A percentile compares a stretch with the other conserved stretches of the same genome.
Conservation (phyloP, 2,113 vertebrate genomes). For the Paedocypris sp. region DNA sequence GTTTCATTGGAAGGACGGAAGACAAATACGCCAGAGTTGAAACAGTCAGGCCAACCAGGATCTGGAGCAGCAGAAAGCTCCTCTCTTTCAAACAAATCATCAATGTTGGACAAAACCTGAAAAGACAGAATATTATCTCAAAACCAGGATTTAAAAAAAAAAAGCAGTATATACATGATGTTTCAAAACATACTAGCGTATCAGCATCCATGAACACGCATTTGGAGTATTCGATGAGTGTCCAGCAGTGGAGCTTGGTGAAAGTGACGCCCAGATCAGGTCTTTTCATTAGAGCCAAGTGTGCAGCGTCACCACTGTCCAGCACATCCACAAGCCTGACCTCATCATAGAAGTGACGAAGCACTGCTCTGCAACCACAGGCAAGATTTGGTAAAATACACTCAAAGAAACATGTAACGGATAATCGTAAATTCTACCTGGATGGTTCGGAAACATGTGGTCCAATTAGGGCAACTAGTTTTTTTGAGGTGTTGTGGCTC, state of each 20-base stretch:
- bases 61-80: conserved; percentile 92
- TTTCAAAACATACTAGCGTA: conserved; percentile 77
- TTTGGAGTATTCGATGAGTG: conserved; percentile 83
- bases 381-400: no score
- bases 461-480: conserved; percentile 70
- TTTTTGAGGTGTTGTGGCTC: conserved; percentile 71
- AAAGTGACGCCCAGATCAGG: conserved; percentile 84
- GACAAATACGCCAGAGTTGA: conserved; percentile 96
- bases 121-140: background rate
- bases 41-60: conserved; percentile 97
- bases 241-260: conserved; percentile 97
- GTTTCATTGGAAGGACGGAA: conserved; percentile 82
- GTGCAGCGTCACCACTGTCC: conserved; percentile 82
- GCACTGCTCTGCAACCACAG: conserved; percentile 59
- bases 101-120: conserved; percentile 87
- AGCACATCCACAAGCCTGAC: conserved; percentile 77
- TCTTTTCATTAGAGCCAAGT: conserved; percentile 84
- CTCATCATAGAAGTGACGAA: conserved; percentile 77
- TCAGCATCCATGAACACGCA: conserved; percentile 98
- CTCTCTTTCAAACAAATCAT: conserved; percentile 92
- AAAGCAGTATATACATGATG: background rate
- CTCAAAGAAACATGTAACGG: no score
- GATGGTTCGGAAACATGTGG: conserved; percentile 70
- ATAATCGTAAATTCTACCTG: conserved; percentile 47
- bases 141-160: background rate